Percentiles rank a stretch among this genome's conserved stretches.
Evolutionary conservation across 2,888 invertebrate genomes (phyloP).

Genomic region (Spicauda simplicius): DNA sequence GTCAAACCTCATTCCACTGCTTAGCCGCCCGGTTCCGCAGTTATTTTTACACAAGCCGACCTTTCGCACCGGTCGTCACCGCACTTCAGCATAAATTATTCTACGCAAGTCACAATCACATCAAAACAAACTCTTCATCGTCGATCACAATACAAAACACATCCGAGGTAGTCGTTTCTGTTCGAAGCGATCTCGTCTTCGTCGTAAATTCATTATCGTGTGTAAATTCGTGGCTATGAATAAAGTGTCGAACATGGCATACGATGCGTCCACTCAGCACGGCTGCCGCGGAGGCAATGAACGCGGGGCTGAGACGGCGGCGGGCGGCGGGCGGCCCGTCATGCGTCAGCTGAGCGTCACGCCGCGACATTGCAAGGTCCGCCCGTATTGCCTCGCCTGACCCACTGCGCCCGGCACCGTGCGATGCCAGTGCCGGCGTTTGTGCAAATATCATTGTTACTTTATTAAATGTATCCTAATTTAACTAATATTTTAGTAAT

Average conservation of each 20-base stretch:
- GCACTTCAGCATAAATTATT: conserved; percentile 73
- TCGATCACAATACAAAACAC: conserved; percentile 61
- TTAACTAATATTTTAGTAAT: neutral
- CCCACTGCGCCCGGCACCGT: conserved; percentile 86
- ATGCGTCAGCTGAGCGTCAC: conserved; percentile 84
- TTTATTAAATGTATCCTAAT: conserved; percentile 3
- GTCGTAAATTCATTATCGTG: conserved; percentile 40
- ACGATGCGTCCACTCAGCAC: conserved; percentile 72
- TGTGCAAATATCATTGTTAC: neutral
- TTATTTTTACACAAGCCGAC: conserved; percentile 85
- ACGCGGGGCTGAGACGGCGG: conserved; percentile 81
- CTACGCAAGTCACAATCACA: conserved; percentile 74
- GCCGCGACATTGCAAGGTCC: conserved; percentile 87
- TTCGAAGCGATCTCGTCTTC: conserved; percentile 18
- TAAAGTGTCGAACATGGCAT: conserved; percentile 51
- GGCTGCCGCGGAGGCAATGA: conserved; percentile 88
- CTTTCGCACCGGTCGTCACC: conserved; percentile 84
- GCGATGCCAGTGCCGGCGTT: conserved; percentile 21
- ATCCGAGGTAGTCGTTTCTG: conserved; percentile 41
- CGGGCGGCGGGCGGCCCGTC: conserved; percentile 74
- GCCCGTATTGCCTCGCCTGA: conserved; percentile 74
- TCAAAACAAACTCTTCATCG: conserved; percentile 42
- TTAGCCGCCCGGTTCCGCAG: conserved; percentile 83
- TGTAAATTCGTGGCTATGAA: conserved; percentile 34
- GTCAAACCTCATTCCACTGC: conserved; percentile 84